Evolutionary conservation across 1,140 invertebrate genomes (phyloP).

Genomic region (Caerostris extrusa): DNA sequence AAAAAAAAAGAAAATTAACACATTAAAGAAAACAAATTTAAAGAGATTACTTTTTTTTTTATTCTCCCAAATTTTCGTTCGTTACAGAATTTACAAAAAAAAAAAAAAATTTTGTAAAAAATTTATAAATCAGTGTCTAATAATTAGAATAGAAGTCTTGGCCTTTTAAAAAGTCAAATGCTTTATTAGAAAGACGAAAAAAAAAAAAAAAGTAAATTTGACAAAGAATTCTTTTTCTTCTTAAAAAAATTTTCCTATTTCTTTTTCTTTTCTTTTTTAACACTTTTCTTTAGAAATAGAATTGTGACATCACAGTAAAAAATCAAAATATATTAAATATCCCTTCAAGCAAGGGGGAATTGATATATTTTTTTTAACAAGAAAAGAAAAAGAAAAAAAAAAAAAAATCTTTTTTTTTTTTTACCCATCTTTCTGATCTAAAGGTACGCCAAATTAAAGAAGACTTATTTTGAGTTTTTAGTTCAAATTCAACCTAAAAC

Average conservation of each 20-base stretch:
- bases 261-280: neutral
- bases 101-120: neutral
- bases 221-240: neutral
- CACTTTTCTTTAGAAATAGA: neutral
- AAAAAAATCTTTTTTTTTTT: conserved; percentile 13
- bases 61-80: neutral
- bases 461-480: conserved; percentile 74
- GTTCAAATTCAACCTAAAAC: conserved; percentile 72
- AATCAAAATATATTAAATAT: conserved; percentile 77
- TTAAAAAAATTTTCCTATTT: too few species aligned
- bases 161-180: conserved; percentile 31
- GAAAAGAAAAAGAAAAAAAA: too few species aligned
- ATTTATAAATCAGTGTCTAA: conserved; percentile 38
- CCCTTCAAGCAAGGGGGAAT: conserved; percentile 72
- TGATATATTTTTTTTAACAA: conserved; percentile 67
- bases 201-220: neutral
- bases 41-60: conserved; percentile 10
- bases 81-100: neutral
- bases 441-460: conserved; percentile 71
- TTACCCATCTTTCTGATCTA: neutral
- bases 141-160: conserved; percentile 51
- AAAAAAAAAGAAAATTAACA: neutral
- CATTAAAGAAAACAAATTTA: conserved; percentile 40
- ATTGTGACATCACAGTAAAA: conserved; percentile 70
- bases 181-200: neutral